Evolutionary conservation across 2,113 vertebrate species (phyloP).

Genomic region (Hyperopisus bebe): DNA sequence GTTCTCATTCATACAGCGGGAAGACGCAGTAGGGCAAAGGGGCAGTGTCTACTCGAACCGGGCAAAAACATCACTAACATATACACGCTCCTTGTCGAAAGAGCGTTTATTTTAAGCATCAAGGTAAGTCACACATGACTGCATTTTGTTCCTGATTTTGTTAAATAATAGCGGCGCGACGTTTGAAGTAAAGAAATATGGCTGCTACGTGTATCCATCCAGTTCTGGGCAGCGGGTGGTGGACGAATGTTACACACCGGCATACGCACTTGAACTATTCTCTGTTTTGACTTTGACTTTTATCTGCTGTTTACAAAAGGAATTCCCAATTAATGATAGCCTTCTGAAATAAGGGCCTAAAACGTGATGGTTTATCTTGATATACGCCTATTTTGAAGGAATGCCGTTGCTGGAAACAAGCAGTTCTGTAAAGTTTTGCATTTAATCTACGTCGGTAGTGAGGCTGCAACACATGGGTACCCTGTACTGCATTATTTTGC

Average conservation of each 20-base stretch:
- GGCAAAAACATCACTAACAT: background rate
- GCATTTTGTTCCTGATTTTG: background rate
- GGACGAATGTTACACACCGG: background rate
- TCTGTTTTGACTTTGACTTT: background rate
- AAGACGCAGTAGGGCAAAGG: background rate
- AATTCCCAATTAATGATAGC: background rate
- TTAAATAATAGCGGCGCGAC: background rate
- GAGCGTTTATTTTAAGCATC: background rate
- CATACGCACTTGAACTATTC: background rate
- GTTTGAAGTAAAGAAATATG: constrained; percentile 20
- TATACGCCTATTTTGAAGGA: background rate
- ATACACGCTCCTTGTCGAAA: background rate
- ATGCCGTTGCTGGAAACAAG: background rate
- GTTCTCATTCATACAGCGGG: constrained; percentile 17
- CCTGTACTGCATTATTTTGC: background rate
- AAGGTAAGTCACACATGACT: background rate
- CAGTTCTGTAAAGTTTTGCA: background rate
- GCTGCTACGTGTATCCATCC: constrained; percentile 6
- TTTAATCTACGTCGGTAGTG: background rate
- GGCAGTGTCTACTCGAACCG: background rate
- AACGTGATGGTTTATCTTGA: background rate
- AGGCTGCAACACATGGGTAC: background rate
- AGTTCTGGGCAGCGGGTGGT: background rate
- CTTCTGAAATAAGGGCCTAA: background rate
- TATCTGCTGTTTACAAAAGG: background rate